A percentile compares a stretch with the other conserved stretches of the same genome.
These are phyloP conservation scores for Cathartes aura DNA, from an alignment of 2,113 vertebrate species.

Conservation along the genomic window DNA sequence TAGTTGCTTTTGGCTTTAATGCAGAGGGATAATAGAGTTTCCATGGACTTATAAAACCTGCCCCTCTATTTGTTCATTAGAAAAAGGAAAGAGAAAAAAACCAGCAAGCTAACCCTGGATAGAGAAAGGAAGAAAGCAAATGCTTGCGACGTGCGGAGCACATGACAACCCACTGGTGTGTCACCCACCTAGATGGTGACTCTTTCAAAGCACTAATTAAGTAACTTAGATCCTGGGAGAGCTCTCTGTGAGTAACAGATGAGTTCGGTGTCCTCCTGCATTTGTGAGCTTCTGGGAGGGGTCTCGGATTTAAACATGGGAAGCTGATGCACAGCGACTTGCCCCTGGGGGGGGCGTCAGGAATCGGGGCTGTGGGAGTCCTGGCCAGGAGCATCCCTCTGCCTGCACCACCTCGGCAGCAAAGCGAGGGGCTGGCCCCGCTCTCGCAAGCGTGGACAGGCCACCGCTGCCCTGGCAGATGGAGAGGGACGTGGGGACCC, in stretches of 20 bases:
- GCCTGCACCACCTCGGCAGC: accelerated
- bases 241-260: constrained; percentile 25
- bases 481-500: neutral
- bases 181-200: constrained; percentile 36
- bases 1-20: constrained; percentile 52
- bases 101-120: neutral
- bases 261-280: neutral
- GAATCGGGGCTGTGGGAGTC: neutral
- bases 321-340: neutral
- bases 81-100: neutral
- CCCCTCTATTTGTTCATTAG: neutral
- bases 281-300: constrained; percentile 52
- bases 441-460: neutral
- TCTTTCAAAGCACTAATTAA: constrained; percentile 25
- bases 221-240: neutral
- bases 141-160: neutral
- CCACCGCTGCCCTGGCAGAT: neutral
- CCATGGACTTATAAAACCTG: constrained; percentile 30
- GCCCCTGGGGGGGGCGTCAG: neutral
- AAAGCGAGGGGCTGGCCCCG: neutral
- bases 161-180: neutral
- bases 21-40: constrained; percentile 49
- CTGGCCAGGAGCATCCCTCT: neutral
- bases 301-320: neutral
- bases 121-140: neutral